Conservation (phyloP, 2,113 vertebrate genomes). For the Mesembrinibis cayennensis region DNA sequence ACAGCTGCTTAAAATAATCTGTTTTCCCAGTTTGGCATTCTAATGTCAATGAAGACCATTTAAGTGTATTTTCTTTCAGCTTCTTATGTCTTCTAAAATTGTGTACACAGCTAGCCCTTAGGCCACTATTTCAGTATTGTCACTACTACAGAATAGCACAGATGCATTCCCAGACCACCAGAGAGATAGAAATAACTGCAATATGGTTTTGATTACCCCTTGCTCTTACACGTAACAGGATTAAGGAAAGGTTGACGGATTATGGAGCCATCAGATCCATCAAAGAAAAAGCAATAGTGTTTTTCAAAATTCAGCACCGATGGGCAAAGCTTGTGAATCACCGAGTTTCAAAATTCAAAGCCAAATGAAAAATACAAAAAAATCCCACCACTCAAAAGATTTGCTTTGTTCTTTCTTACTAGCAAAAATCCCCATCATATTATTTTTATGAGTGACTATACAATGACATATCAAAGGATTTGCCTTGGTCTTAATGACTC, state of each 20-base stretch:
- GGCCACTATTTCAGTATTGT: background rate
- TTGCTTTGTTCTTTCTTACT: background rate
- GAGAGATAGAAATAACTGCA: background rate
- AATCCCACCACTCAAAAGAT: background rate
- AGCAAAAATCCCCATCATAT: background rate
- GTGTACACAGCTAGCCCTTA: background rate
- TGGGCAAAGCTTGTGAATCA: background rate
- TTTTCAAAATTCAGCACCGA: background rate
- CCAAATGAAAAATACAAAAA: background rate
- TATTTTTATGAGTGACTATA: background rate
- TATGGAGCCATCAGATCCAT: background rate
- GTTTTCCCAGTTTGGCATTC: background rate
- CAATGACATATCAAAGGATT: background rate
- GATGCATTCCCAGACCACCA: background rate
- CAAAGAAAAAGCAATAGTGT: background rate
- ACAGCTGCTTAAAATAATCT: background rate
- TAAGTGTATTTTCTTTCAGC: background rate
- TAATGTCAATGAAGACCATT: background rate
- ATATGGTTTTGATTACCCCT: background rate
- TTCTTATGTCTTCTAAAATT: background rate
- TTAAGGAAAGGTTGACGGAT: background rate
- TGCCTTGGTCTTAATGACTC: background rate
- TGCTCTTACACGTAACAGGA: background rate
- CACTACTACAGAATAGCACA: background rate
- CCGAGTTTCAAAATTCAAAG: background rate